Evolutionary conservation across 2,797 vertebrate species (phyloP).

Genomic region (Eurystomus glaucurus): DNA sequence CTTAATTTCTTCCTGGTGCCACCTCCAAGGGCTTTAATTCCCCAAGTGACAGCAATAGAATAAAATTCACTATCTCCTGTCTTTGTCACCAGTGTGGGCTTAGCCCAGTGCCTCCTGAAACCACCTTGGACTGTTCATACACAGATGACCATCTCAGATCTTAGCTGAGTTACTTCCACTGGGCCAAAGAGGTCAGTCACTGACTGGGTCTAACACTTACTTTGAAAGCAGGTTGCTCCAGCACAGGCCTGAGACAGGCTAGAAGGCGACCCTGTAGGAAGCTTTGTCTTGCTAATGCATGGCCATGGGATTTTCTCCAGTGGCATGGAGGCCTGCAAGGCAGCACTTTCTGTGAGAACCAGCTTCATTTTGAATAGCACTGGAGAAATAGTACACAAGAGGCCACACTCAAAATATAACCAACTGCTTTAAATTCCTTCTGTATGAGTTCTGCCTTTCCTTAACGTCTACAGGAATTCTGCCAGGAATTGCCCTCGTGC

Average conservation of each 20-base stretch:
- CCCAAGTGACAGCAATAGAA: background rate
- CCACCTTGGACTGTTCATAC: background rate
- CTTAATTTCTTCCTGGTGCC: background rate
- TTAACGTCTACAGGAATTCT: background rate
- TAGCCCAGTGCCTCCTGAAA: background rate
- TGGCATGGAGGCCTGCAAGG: background rate
- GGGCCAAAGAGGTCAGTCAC: background rate
- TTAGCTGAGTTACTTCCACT: background rate
- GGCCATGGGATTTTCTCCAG: background rate
- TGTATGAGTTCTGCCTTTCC: conserved; percentile 43
- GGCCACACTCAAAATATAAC: background rate
- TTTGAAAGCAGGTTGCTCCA: background rate
- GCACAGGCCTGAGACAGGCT: background rate
- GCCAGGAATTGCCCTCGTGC: background rate
- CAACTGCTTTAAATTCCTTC: conserved; percentile 45
- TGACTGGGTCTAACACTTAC: background rate
- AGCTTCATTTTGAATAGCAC: background rate
- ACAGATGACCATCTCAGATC: background rate
- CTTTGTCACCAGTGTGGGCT: background rate
- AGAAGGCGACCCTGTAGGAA: background rate
- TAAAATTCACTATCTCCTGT: background rate
- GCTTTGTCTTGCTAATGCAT: background rate
- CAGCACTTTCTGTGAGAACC: background rate
- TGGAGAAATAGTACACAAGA: background rate
- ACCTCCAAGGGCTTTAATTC: background rate